phyloP scores from a whole-genome alignment of 2,113 vertebrate genomes.

The Verasper variegatus region DNA sequence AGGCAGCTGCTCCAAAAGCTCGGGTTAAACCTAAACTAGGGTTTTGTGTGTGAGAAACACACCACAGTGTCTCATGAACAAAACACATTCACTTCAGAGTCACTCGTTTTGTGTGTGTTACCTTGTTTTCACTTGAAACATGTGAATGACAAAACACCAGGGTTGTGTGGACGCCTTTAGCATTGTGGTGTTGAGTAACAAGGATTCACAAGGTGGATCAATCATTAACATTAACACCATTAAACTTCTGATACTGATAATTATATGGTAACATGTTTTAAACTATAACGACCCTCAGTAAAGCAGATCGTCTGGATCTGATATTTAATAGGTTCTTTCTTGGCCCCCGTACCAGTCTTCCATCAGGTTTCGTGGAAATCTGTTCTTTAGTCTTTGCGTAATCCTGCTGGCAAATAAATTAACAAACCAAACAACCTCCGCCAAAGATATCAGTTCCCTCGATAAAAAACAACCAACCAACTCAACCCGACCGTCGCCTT shows the following conservation, averaged over 20 bases:
- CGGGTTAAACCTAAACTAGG: conserved; percentile 72
- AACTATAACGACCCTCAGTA: not conserved
- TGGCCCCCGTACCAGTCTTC: not conserved
- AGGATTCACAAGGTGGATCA: conserved; percentile 19
- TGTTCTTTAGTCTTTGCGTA: not conserved
- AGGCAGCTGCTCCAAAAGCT: conserved; percentile 59
- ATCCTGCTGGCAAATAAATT: not conserved
- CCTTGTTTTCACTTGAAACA: conserved; percentile 39
- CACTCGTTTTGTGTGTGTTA: not conserved
- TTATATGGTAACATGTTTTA: not conserved
- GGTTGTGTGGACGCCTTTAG: conserved; percentile 39
- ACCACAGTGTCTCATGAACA: conserved; percentile 50
- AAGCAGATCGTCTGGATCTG: not conserved
- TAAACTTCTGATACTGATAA: not conserved
- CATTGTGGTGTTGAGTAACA: not conserved
- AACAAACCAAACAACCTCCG: not conserved
- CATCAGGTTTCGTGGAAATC: not conserved
- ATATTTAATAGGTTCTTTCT: no score
- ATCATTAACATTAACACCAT: conserved; percentile 8
- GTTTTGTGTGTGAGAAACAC: conserved; percentile 43
- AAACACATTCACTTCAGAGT: conserved; percentile 36
- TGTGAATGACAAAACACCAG: conserved; percentile 21
- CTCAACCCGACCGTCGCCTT: no score
- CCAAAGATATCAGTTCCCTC: not conserved
- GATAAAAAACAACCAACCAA: not conserved